Base-by-base conservation (phyloP, 1,140 invertebrate species). In the Dryas iulia region DNA sequence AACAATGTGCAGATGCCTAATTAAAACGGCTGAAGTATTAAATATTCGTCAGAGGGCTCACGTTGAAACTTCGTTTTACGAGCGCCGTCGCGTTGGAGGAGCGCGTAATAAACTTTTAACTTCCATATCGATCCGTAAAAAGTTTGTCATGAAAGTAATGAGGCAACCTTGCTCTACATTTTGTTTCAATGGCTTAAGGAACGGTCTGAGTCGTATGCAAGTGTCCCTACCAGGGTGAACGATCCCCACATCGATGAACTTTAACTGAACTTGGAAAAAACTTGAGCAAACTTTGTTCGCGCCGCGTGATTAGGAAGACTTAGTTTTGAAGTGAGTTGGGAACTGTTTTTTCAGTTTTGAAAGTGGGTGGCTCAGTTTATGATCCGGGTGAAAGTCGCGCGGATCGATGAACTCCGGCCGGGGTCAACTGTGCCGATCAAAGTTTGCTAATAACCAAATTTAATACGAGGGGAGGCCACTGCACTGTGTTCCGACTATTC, bases 311-410 rank as follows among this genome's bases (percentile, higher is more conserved):
- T 91, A 91, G 87, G 86, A 90, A 86, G 87, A 91, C 87, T 91
- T 91, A 91, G 87, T 91, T 91, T 83, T 88, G 83, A 90, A 90
- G 84, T 87, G 80, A 89, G 86, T 86, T 80, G 82, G 79, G 82
- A 87, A 89, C 84, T 85, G 86, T 86, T 86, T 86, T 91, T 91
- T 86, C 86, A 90, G 87, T 89, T 91, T 89, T 86, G 86, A 89
- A 91, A 91, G 87, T 91, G 79, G 87, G 89, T 90, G 89, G 86
- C 86, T 91, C 82, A 90, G 86, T 91, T 91, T 90, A 89, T 89
- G 85, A 89, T 87, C 82, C 86, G 86, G 84, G 89, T 89, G 89
- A 90, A 90, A 91, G 89, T 91, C 86, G 83, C 77, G 68, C 83
- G 79, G 89, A 91, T 90, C 89, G 87, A 91, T 91, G 86, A 89